Evolutionary conservation across 2,888 invertebrate genomes (phyloP).

Genomic region (Acrocyrtus sp.): DNA sequence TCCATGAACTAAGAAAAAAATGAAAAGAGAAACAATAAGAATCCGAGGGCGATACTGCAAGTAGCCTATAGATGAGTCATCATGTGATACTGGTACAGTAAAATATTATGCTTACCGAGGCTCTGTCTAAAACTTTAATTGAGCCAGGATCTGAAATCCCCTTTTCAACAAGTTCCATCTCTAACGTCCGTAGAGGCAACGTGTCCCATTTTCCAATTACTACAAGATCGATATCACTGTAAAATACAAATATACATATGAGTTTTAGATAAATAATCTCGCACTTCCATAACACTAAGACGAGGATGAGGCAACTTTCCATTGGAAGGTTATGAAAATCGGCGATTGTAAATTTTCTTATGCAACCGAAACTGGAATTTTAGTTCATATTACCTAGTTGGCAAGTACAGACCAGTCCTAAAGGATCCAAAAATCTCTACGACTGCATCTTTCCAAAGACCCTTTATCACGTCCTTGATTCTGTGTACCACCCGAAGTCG

Average conservation of each 20-base stretch:
- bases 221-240: conserved; percentile 80
- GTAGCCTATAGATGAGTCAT: too few species aligned
- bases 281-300: neutral
- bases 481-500: conserved; percentile 88
- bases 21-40: too few species aligned
- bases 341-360: too few species aligned
- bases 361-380: too few species aligned
- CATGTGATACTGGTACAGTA: too few species aligned
- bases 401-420: conserved; percentile 95
- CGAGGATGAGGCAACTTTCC: neutral
- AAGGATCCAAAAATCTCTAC: conserved; percentile 99
- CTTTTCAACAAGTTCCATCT: conserved; percentile 87
- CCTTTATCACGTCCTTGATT: conserved; percentile 86
- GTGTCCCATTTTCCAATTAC: conserved; percentile 86
- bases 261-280: too few species aligned
- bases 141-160: conserved; percentile 89
- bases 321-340: too few species aligned
- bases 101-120: conserved; percentile 87
- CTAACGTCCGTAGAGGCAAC: conserved; percentile 89
- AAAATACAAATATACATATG: conserved; percentile 51
- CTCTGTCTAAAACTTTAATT: conserved; percentile 97
- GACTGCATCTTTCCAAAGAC: conserved; percentile 92
- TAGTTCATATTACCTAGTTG: conserved; percentile 95
- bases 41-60: too few species aligned
- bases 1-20: too few species aligned